Evolutionary conservation across 2,113 vertebrate genomes (phyloP).

Genomic region (Addax nasomaculatus): DNA sequence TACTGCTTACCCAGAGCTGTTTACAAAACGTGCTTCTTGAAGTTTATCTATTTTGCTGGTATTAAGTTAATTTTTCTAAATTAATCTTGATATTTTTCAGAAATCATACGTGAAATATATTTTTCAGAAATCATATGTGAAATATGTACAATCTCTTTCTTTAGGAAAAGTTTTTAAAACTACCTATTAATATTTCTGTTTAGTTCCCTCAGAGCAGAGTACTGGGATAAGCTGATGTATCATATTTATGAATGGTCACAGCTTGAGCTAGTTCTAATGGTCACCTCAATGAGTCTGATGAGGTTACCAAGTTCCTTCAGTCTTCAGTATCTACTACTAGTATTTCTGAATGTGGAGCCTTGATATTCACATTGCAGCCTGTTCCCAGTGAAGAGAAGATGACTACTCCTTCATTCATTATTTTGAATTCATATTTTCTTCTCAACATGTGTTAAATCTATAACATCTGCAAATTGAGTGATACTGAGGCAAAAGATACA

Average conservation of each 20-base stretch:
- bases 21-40: background rate
- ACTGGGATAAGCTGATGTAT: background rate
- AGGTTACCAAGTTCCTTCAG: background rate
- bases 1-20: background rate
- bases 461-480: background rate
- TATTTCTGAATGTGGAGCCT: background rate
- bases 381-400: background rate
- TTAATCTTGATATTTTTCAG: background rate
- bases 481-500: background rate
- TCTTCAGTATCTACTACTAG: background rate
- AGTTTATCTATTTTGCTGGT: background rate
- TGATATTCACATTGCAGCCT: background rate
- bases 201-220: background rate
- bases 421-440: background rate
- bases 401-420: background rate
- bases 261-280: background rate
- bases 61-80: background rate
- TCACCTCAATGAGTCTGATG: background rate
- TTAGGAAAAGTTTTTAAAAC: background rate
- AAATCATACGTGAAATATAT: background rate
- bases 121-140: background rate
- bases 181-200: background rate
- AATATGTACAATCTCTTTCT: background rate
- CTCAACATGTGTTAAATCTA: background rate
- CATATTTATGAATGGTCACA: background rate